These are phyloP conservation scores for Paracanthobrama guichenoti DNA, from an alignment of 2,113 vertebrate species.

Conservation along the genomic window DNA sequence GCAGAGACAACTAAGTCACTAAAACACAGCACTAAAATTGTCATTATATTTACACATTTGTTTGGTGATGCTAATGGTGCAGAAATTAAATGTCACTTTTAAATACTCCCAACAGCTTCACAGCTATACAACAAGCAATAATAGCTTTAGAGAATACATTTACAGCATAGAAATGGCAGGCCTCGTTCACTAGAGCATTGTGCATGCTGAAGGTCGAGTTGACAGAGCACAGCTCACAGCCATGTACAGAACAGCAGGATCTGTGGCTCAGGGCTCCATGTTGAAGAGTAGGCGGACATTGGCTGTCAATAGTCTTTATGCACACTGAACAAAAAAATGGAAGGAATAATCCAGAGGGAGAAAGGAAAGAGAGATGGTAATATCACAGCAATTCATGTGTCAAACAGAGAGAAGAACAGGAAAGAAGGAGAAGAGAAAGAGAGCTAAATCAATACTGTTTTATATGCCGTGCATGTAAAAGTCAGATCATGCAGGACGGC, in stretches of 20 bases:
- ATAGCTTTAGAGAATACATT: background rate
- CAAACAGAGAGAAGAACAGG: background rate
- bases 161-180: background rate
- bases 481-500: background rate
- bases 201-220: background rate
- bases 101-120: background rate
- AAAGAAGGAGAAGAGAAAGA: background rate
- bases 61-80: background rate
- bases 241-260: constrained; percentile 12
- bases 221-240: background rate
- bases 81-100: background rate
- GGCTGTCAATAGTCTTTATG: constrained; percentile 33
- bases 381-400: constrained; percentile 21
- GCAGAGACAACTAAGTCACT: background rate
- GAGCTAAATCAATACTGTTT: constrained; percentile 39
- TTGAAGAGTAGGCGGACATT: constrained; percentile 10
- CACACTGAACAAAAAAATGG: constrained; percentile 21
- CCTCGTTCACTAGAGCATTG: background rate
- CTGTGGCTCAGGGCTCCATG: constrained; percentile 1
- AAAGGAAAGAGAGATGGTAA: constrained; percentile 8
- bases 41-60: background rate
- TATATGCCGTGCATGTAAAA: constrained; percentile 21
- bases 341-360: constrained; percentile 39
- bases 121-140: constrained; percentile 21
- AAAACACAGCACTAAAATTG: background rate